phyloP scores from a whole-genome alignment of 2,888 invertebrate species.

The Fragum whitleyi region DNA sequence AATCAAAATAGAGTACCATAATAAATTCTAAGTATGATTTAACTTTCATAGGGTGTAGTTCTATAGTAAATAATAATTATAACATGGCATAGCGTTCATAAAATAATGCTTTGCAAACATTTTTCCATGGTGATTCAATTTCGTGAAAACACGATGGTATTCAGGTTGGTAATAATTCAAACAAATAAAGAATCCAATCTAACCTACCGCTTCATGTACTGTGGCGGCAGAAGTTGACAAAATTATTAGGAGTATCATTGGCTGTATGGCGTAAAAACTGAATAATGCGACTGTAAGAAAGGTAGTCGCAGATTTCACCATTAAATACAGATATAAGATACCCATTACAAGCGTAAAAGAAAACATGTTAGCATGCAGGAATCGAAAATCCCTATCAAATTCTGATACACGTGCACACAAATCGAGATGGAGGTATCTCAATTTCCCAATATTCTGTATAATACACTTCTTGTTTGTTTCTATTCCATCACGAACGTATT shows the following conservation, averaged over 20 bases:
- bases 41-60: too few species aligned
- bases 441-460: not conserved
- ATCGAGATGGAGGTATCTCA: not conserved
- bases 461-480: not conserved
- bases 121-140: too few species aligned
- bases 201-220: slow-evolving; percentile 2
- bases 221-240: not conserved
- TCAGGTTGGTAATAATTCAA: too few species aligned
- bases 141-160: too few species aligned
- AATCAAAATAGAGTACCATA: too few species aligned
- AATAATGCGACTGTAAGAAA: not conserved
- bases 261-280: not conserved
- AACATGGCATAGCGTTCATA: too few species aligned
- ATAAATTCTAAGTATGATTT: too few species aligned
- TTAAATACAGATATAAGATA: not conserved
- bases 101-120: too few species aligned
- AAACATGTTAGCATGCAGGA: slow-evolving; percentile 12
- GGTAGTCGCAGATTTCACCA: not conserved
- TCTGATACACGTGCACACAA: not conserved
- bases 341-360: not conserved
- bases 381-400: slow-evolving; percentile 1
- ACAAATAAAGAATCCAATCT: not conserved
- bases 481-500: not conserved
- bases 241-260: not conserved
- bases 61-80: too few species aligned